Evolutionary conservation across 2,797 vertebrate species (phyloP).

Genomic region (Chelon auratus): DNA sequence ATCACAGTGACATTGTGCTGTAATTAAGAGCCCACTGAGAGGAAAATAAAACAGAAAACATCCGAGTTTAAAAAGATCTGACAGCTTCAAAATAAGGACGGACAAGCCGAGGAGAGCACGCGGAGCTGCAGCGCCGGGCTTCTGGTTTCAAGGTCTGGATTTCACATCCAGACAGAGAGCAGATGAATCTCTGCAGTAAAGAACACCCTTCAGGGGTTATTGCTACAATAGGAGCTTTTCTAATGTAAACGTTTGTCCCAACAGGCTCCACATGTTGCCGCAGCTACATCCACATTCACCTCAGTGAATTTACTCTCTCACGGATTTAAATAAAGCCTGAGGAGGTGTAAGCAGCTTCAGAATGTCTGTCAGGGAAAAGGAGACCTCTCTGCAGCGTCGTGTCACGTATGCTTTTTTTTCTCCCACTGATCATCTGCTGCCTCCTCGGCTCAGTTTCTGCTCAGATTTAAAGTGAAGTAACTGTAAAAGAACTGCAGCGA

Average conservation of each 20-base stretch:
- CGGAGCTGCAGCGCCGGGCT: too few relatives aligned
- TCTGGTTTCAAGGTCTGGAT: too few relatives aligned
- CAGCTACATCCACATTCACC: not conserved
- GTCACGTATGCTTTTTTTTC: too few relatives aligned
- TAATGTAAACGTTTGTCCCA: constrained; percentile 37
- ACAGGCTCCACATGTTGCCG: constrained; percentile 38
- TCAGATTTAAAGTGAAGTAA: not conserved
- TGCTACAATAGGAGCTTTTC: constrained; percentile 53
- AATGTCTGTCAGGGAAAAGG: not conserved
- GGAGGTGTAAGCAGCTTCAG: not conserved
- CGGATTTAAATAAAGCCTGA: not conserved
- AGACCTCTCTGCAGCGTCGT: not conserved
- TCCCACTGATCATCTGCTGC: too few relatives aligned
- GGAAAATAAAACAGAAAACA: too few relatives aligned
- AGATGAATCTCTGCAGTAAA: constrained; percentile 25
- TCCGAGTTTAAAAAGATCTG: too few relatives aligned
- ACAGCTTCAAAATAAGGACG: too few relatives aligned
- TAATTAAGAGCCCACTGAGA: too few relatives aligned
- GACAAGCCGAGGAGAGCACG: too few relatives aligned
- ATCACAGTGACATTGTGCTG: too few relatives aligned
- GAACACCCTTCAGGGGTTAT: constrained; percentile 47
- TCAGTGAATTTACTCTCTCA: too few relatives aligned
- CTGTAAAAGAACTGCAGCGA: constrained; percentile 10
- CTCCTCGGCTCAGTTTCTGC: not conserved
- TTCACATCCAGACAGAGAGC: too few relatives aligned